phyloP scores from a whole-genome alignment of 1,140 invertebrate genomes.

The Microvelia longipes region DNA sequence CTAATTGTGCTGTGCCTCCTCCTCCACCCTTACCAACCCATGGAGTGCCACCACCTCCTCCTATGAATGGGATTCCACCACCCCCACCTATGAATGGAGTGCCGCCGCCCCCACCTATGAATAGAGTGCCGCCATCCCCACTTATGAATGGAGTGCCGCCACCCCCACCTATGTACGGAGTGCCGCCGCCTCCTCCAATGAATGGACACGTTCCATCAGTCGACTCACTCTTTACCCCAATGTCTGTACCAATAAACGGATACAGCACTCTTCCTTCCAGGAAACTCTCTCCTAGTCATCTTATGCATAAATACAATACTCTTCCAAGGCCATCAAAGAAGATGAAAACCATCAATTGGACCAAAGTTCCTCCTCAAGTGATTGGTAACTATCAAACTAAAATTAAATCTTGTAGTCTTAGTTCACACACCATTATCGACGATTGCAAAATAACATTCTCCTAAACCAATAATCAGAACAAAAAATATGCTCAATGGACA shows the following conservation, averaged over 20 bases:
- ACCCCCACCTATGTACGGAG: background rate
- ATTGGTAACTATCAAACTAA: slow-evolving; percentile 16
- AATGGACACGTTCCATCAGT: slow-evolving; percentile 11
- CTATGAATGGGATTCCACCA: slow-evolving; percentile 16
- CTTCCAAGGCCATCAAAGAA: slow-evolving; percentile 27
- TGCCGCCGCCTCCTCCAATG: background rate
- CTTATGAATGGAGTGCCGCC: background rate
- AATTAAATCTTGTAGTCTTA: too few species aligned
- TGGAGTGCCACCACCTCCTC: slow-evolving; percentile 15
- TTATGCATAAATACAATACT: slow-evolving; percentile 20
- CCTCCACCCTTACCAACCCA: slow-evolving; percentile 12
- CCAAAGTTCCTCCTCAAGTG: slow-evolving; percentile 27
- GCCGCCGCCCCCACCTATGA: background rate
- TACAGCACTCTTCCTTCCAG: slow-evolving; percentile 16
- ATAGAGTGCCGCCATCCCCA: background rate
- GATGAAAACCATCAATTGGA: slow-evolving; percentile 33
- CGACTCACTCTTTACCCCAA: slow-evolving; percentile 8
- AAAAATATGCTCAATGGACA: too few species aligned
- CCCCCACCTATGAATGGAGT: slow-evolving; percentile 8
- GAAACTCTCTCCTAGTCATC: slow-evolving; percentile 4
- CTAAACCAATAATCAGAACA: too few species aligned
- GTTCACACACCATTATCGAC: too few species aligned
- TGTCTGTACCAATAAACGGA: background rate
- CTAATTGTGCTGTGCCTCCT: slow-evolving; percentile 11
- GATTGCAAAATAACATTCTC: too few species aligned